Evolutionary conservation across 2,888 invertebrate genomes (phyloP), one percentile per base, ranked within the genome.

Genomic region (Cephus pulcher): DNA sequence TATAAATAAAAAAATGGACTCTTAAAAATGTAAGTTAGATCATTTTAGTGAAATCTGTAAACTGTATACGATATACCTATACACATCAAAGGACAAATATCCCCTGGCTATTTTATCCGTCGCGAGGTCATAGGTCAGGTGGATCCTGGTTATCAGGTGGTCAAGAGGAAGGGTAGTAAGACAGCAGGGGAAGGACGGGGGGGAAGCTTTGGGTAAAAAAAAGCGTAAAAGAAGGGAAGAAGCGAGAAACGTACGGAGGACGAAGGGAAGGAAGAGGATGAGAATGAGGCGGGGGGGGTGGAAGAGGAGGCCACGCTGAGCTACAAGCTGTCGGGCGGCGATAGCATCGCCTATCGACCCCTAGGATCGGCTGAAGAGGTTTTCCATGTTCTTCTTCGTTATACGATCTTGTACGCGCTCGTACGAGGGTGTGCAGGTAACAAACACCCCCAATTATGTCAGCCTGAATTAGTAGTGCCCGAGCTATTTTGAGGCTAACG

Each of bases 361-460:
- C 86, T 87, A 89, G 89, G 89, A 91, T 91, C 91, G 88, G 86
- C 87, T 86, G 88, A 90, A 91, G 89, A 91, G 91, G 91, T 91
- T 91, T 91, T 91, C 90, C 91, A 86, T 91, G 91, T 91, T 90
- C 90, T 88, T 89, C 88, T 87, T 86, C 78, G 78, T 78, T 76
- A 78, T 75, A 78, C 78, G 78, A 90, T 90, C 90, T 91, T 91
- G 90, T 91, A 90, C 90, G 90, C 90, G 90, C 89, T 89, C 88
- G 89, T 88, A 88, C 87, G 85, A 87, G 88, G 89, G 90, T 89
- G 89, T 86, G 87, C 89, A 90, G 90, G 89, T 91, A 91, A 91
- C 90, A 88, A 91, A 90, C 90, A 90, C 89, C 90, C 91, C 90
- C 89, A 91, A 91, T 91, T 91, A 90, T 90, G 91, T 91, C 90